Evolutionary conservation across 1,140 invertebrate species (phyloP).

Genomic region (Penaeus chinensis): DNA sequence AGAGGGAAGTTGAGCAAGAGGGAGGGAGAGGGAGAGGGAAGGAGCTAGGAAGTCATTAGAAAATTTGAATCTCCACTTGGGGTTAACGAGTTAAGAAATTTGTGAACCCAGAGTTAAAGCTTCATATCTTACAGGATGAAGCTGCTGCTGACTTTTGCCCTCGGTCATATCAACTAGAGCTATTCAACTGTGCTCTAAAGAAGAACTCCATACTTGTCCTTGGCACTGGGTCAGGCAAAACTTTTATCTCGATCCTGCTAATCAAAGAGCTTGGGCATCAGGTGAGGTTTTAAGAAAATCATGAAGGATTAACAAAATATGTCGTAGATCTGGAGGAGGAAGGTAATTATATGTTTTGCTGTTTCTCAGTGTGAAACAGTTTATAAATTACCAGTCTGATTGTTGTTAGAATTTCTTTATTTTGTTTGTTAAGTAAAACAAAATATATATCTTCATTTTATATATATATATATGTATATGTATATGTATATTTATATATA

Average conservation of each 20-base stretch:
- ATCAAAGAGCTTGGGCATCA: conserved; percentile 77
- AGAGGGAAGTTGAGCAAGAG: no score
- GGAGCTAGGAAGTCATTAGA: no score
- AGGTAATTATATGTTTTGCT: no score
- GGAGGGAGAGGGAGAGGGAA: no score
- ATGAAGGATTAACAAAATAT: background rate
- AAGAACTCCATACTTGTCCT: conserved; percentile 90
- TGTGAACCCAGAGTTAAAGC: no score
- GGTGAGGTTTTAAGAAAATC: conserved; percentile 25
- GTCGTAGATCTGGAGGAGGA: no score
- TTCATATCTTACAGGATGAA: background rate
- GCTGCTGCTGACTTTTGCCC: background rate
- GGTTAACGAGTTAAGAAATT: no score
- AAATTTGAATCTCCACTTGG: no score
- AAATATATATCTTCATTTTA: background rate
- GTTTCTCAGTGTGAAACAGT: no score
- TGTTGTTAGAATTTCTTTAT: no score
- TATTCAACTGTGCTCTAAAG: conserved; percentile 80
- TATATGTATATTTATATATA: background rate
- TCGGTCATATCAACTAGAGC: conserved; percentile 69
- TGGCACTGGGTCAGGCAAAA: conserved; percentile 88
- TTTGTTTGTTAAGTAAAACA: no score
- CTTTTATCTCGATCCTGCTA: conserved; percentile 88
- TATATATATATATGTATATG: background rate
- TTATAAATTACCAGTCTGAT: no score